Evolutionary conservation across 2,113 vertebrate species (phyloP), one percentile per base, ranked within the genome.

Genomic region (Tamias sibiricus): DNA sequence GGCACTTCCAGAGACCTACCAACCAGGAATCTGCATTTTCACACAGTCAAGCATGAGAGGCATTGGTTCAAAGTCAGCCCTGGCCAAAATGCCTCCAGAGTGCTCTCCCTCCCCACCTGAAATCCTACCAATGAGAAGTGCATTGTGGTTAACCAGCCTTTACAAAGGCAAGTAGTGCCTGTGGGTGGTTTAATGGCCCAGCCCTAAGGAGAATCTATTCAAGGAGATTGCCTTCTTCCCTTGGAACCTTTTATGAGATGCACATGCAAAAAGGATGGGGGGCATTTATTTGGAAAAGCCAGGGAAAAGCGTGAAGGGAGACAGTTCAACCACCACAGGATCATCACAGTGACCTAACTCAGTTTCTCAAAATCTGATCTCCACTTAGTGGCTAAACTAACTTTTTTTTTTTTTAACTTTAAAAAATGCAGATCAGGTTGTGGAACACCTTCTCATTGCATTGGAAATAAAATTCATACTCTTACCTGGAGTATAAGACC

Each of bases 181-280:
- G 91, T 66, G 72, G 80, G 72, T 57, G 42, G 59, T 32, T 96
- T 94, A 93, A 96, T 64, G 28, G 80, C 24, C 35, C 79, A 86
- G 20, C 19, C 69, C n/a, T 54, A 59, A 8, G 30, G 49, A 91
- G 47, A 93, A 91, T 76, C 69, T 57, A n/a, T 57, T 82, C 54
- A 69, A 81, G 30, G 26, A 81, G 54, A 89, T 59, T 89, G 88
- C 77, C 74, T 76, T 83, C 82, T 93, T 88, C 74, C 42, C 68
- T 88, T 59, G 5, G 1, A 52, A 90, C 6, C 20, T 81, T 85
- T 74, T 85, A 20, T 82, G 35, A 95, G 35, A 68, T 12, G 9
- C 26, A 37, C 3, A 37, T 77, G 72, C 40, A 52, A 72, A 54
- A 37, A n/a, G 59, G 68, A 42, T 1, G 32, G 30, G 49, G 49